Conservation (phyloP, 2,888 invertebrate species). For the Ichneumon xanthorius region DNA sequence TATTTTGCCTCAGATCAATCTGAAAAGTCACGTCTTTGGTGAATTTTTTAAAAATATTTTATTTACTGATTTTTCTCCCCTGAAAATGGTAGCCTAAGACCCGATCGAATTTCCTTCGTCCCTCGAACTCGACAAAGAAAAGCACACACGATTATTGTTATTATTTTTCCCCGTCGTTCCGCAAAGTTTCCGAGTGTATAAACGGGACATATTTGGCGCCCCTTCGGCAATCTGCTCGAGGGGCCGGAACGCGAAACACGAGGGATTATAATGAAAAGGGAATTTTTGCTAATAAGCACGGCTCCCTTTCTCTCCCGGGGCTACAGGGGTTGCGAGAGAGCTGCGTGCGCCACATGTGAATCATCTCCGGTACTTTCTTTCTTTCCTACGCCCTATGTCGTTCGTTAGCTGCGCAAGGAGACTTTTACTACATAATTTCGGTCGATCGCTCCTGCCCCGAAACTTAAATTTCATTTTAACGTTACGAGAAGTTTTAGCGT, state of each 20-base stretch:
- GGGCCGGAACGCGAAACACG: conserved; percentile 67
- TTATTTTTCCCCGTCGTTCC: conserved; percentile 5
- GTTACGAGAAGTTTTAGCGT: neutral
- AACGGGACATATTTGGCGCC: conserved; percentile 42
- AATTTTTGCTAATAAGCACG: conserved; percentile 76
- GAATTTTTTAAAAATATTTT: neutral
- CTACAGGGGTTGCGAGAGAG: conserved; percentile 39
- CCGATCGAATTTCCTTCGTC: too few species aligned
- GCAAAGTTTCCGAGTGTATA: conserved; percentile 31
- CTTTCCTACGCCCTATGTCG: conserved; percentile 14
- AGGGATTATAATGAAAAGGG: conserved; percentile 76
- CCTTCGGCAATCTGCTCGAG: conserved; percentile 50
- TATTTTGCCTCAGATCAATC: too few species aligned
- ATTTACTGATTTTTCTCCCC: neutral
- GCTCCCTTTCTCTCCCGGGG: conserved; percentile 17
- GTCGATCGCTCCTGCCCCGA: neutral
- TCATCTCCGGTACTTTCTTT: conserved; percentile 55
- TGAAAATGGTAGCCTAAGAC: too few species aligned
- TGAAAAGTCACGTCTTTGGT: neutral
- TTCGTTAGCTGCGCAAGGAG: neutral
- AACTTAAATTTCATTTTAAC: conserved; percentile 6
- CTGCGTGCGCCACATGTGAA: conserved; percentile 68
- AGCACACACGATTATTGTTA: neutral
- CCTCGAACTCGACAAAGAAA: neutral
- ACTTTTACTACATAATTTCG: conserved; percentile 33